phyloP scores from a whole-genome alignment of 2,888 invertebrate species.

The Himalopsyche japonica region DNA sequence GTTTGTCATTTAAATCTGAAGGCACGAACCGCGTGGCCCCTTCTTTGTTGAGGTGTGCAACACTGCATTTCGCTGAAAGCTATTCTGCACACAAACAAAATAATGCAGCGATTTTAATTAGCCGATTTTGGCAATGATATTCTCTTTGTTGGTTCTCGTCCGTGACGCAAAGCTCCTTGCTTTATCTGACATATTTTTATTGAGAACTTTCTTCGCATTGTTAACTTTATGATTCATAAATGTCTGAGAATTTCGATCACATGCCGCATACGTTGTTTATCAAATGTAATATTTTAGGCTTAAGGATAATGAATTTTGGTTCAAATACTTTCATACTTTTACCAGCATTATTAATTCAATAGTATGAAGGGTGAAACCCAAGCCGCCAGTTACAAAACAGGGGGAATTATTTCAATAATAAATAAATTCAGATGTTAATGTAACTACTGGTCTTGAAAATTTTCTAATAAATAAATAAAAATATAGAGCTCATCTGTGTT shows the following conservation, averaged over 20 bases:
- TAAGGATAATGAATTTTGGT: too few species aligned
- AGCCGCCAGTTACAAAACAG: too few species aligned
- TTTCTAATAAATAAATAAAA: too few species aligned
- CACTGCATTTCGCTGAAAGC: neutral
- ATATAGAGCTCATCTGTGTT: too few species aligned
- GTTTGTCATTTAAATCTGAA: neutral
- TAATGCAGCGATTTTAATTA: neutral
- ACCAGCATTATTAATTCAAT: too few species aligned
- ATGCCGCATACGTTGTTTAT: neutral
- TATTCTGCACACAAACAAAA: neutral
- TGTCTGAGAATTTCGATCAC: neutral
- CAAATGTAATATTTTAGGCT: too few species aligned
- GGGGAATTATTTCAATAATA: too few species aligned
- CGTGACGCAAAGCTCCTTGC: neutral
- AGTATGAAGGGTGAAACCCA: too few species aligned
- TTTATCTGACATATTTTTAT: neutral
- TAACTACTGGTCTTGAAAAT: too few species aligned
- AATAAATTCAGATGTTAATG: too few species aligned
- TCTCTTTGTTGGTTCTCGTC: neutral
- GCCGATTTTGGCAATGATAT: neutral
- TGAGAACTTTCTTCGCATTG: neutral
- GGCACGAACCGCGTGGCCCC: neutral
- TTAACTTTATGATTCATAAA: neutral
- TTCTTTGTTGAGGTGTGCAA: neutral
- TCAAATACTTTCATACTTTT: too few species aligned